Conservation (phyloP, 2,113 vertebrate genomes). For the Dicaeum eximium region DNA sequence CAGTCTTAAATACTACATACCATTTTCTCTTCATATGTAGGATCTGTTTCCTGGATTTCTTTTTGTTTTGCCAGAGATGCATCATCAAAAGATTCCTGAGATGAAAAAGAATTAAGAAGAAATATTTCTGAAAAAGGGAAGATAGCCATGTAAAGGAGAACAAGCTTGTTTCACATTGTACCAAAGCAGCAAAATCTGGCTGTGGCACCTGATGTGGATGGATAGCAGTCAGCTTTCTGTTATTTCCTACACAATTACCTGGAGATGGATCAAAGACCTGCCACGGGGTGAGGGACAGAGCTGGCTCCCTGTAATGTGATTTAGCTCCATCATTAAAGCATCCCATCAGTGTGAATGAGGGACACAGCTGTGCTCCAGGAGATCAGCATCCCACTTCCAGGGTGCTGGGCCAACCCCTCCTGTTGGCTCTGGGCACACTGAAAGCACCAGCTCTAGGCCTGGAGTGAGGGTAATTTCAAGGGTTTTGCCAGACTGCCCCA, state of each 20-base stretch:
- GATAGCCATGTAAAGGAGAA: background rate
- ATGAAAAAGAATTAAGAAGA: slow-evolving; percentile 29
- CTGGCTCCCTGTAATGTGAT: background rate
- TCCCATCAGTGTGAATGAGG: background rate
- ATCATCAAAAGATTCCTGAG: slow-evolving; percentile 78
- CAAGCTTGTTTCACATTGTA: background rate
- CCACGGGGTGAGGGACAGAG: background rate
- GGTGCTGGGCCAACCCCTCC: background rate
- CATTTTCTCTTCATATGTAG: slow-evolving; percentile 97
- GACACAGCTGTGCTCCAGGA: slow-evolving; percentile 13
- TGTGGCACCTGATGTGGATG: background rate
- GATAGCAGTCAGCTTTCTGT: background rate
- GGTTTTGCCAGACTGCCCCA: background rate
- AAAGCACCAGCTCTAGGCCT: background rate
- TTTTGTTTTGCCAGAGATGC: slow-evolving; percentile 79
- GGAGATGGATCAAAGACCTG: slow-evolving; percentile 9
- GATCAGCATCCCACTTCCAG: background rate
- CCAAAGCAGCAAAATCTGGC: background rate
- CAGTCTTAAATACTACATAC: slow-evolving; percentile 65
- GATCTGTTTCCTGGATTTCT: slow-evolving; percentile 79
- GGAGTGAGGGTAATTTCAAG: background rate
- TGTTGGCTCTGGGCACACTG: background rate
- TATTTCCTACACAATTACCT: background rate
- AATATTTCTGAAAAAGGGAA: background rate
- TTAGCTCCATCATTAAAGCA: slow-evolving; percentile 17